A percentile compares a stretch with the other conserved stretches of the same genome.
Evolutionary conservation across 2,888 invertebrate species (phyloP).

Genomic region (Camptogramma bilineatum): DNA sequence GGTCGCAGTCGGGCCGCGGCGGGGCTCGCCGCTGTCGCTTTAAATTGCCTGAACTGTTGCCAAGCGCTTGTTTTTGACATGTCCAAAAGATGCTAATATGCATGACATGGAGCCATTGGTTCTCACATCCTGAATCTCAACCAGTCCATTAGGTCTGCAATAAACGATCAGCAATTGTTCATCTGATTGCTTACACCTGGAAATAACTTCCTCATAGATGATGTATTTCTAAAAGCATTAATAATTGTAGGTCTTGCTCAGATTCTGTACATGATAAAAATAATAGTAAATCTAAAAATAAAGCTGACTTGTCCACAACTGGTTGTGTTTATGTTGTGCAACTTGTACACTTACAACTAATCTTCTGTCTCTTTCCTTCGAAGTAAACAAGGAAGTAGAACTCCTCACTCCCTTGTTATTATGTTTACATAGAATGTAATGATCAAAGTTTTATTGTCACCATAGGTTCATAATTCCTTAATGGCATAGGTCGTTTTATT

Average conservation of each 20-base stretch:
- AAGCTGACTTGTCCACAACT: constrained; percentile 22
- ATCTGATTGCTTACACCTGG: neutral
- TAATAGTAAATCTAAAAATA: constrained; percentile 10
- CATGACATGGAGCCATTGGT: neutral
- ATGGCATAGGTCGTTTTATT: too few species aligned
- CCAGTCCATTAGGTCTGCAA: neutral
- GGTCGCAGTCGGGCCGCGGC: constrained; percentile 36
- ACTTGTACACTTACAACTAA: constrained; percentile 9
- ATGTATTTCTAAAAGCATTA: neutral
- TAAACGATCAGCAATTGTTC: neutral
- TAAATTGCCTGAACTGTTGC: constrained; percentile 4
- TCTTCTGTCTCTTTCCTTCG: constrained; percentile 24
- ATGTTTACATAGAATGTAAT: neutral
- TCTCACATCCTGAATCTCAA: neutral
- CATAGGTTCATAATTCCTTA: too few species aligned
- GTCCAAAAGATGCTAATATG: neutral
- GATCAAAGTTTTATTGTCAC: neutral
- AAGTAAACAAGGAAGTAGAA: constrained; percentile 26
- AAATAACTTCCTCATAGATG: neutral
- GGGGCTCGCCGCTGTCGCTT: constrained; percentile 27
- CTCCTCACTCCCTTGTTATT: neutral
- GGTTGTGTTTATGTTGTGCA: constrained; percentile 30
- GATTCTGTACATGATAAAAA: too few species aligned
- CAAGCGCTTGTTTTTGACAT: constrained; percentile 13
- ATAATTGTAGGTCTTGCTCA: neutral